These are phyloP conservation scores for Gallinago media DNA, from an alignment of 2,113 vertebrate genomes.

Conservation along the genomic window DNA sequence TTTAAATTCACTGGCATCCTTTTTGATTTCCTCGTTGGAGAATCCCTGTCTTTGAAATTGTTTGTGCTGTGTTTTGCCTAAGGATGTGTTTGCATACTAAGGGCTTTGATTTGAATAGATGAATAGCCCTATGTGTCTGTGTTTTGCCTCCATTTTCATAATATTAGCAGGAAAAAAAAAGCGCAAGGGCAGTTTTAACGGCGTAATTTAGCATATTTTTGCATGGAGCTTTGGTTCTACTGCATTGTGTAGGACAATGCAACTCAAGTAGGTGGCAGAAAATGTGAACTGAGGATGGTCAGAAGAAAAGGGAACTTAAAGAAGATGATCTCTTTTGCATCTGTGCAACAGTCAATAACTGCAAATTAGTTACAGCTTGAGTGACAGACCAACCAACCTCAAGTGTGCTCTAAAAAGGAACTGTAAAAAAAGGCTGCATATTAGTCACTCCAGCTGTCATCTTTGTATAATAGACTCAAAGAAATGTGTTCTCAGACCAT, in stretches of 20 bases:
- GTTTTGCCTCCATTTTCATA: slow-evolving; percentile 1
- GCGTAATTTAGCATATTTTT: neutral
- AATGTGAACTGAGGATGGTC: neutral
- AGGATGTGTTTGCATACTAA: slow-evolving; percentile 14
- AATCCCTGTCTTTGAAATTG: neutral
- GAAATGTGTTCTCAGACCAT: neutral
- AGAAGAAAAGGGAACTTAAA: neutral
- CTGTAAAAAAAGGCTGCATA: neutral
- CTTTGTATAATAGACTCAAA: neutral
- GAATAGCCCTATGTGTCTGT: neutral
- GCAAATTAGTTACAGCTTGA: neutral
- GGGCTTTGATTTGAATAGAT: neutral
- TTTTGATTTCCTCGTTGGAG: neutral
- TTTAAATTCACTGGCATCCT: neutral
- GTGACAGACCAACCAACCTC: neutral
- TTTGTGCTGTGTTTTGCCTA: neutral
- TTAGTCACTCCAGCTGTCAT: neutral
- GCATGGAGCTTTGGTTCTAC: neutral
- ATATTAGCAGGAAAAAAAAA: neutral
- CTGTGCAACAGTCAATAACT: neutral
- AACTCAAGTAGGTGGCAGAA: neutral
- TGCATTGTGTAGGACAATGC: neutral
- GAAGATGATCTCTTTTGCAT: neutral
- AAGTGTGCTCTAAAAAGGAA: neutral
- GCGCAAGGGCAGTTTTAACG: neutral